Conservation (phyloP, 2,113 vertebrate genomes). For the Anseranas semipalmata region DNA sequence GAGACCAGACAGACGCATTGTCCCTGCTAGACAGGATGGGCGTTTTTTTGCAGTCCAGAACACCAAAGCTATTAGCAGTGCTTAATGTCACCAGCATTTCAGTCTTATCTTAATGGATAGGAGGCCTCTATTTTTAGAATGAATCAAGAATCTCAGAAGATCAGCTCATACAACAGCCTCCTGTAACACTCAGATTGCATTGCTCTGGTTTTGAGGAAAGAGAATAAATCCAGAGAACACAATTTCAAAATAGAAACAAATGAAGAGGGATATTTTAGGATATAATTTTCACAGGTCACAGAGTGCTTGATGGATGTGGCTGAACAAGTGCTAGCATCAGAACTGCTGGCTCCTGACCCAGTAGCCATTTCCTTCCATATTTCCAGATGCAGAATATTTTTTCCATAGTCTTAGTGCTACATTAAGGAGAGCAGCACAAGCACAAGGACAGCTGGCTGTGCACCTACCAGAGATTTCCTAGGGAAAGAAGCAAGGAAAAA, state of each 20-base stretch:
- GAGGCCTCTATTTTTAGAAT: conserved; percentile 35
- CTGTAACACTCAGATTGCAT: neutral
- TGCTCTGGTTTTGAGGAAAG: neutral
- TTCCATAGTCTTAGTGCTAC: neutral
- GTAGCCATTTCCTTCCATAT: neutral
- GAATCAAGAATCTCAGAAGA: neutral
- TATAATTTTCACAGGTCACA: neutral
- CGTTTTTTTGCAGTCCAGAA: conserved; percentile 3
- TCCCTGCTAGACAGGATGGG: conserved; percentile 10
- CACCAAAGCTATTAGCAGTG: neutral
- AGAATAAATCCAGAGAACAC: neutral
- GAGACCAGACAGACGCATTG: neutral
- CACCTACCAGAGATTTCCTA: neutral
- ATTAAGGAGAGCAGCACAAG: neutral
- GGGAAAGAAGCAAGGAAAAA: neutral
- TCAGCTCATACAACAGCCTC: neutral
- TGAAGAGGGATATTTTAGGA: neutral
- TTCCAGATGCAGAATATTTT: neutral
- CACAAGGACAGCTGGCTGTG: neutral
- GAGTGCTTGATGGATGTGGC: neutral
- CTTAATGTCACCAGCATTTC: neutral
- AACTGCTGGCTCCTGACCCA: neutral
- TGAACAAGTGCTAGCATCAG: neutral
- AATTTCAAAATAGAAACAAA: conserved; percentile 18
- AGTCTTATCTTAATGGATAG: conserved; percentile 55